Conservation (phyloP, 2,797 vertebrate genomes). For the Acanthornis magna region DNA sequence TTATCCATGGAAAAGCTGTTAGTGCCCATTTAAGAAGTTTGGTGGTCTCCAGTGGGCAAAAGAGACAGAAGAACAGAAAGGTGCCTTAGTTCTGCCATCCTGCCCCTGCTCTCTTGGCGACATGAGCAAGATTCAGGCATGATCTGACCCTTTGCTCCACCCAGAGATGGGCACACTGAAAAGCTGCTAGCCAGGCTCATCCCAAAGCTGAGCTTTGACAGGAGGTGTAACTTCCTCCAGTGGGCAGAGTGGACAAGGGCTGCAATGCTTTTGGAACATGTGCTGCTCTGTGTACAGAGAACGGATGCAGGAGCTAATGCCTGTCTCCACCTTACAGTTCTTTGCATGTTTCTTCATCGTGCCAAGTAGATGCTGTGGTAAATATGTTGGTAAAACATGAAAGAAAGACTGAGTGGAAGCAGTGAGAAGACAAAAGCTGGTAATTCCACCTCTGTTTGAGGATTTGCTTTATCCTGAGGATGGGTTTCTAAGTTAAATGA, state of each 20-base stretch:
- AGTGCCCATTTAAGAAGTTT: neutral
- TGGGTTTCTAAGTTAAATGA: neutral
- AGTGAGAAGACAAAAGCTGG: neutral
- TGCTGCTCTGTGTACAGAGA: neutral
- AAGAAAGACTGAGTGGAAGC: neutral
- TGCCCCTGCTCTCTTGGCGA: neutral
- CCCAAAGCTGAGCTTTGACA: neutral
- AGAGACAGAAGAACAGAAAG: neutral
- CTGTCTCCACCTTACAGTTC: neutral
- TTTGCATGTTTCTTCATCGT: neutral
- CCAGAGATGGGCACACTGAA: neutral
- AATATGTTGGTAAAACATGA: neutral
- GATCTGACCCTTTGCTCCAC: neutral
- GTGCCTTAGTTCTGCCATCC: neutral
- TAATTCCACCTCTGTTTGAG: neutral
- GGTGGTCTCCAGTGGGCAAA: neutral
- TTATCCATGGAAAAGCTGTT: neutral
- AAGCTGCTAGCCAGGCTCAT: neutral
- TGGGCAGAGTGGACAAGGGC: neutral
- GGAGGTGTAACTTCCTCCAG: neutral
- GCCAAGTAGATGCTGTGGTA: neutral
- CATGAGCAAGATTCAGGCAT: rapidly evolving
- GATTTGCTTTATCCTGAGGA: neutral
- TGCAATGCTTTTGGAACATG: neutral
- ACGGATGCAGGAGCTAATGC: neutral